Conservation (phyloP, 2,888 invertebrate genomes). For the Chalcosyrphus nemorum region DNA sequence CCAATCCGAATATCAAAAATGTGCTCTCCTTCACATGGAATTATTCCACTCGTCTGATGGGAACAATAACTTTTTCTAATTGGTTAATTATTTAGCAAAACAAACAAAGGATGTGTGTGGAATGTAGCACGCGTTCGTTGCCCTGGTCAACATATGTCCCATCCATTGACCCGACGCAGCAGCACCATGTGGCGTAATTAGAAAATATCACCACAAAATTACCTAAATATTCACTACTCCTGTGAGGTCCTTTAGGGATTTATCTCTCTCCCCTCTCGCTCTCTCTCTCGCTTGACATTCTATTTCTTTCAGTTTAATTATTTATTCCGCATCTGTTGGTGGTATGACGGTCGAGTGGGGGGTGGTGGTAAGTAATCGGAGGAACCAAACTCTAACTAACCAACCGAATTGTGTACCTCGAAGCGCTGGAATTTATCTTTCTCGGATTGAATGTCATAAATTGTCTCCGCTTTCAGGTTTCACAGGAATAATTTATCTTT, state of each 20-base stretch:
- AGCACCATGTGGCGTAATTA: constrained; percentile 20
- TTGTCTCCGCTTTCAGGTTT: constrained; percentile 29
- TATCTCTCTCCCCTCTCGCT: neutral
- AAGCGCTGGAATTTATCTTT: constrained; percentile 22
- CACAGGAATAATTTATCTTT: constrained; percentile 12
- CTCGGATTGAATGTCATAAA: constrained; percentile 40
- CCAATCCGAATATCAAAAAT: too few species aligned
- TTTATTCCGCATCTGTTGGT: constrained; percentile 19
- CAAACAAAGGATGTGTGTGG: neutral
- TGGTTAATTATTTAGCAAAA: constrained; percentile 47
- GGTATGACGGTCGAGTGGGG: too few species aligned
- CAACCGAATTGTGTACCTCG: neutral
- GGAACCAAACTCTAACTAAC: neutral
- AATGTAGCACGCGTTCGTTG: neutral
- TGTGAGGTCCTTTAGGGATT: constrained; percentile 14
- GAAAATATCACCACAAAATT: constrained; percentile 22
- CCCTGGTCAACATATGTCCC: constrained; percentile 2
- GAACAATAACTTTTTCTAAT: constrained; percentile 39
- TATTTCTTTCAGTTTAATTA: constrained; percentile 26
- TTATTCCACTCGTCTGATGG: neutral
- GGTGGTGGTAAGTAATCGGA: neutral
- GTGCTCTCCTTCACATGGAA: neutral
- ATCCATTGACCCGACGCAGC: neutral
- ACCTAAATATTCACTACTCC: neutral
- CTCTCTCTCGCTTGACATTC: neutral